Conservation (phyloP, 2,888 invertebrate species). For the Trimorus sp. region DNA sequence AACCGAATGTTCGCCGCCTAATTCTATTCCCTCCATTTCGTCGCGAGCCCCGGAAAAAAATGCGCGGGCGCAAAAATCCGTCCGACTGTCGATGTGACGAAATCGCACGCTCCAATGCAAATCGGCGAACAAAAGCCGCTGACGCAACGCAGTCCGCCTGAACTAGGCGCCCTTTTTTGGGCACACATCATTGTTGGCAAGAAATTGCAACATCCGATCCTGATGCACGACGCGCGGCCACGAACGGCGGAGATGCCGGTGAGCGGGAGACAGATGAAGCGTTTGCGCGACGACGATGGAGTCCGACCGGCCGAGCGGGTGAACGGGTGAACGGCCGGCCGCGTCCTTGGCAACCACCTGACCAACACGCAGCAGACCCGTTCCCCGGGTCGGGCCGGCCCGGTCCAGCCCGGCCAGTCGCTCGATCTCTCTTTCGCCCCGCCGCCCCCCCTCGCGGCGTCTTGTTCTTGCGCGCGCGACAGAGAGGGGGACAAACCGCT, state of each 20-base stretch:
- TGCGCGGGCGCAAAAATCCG: too few species aligned
- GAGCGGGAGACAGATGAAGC: conserved; percentile 62
- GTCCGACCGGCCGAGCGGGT: conserved; percentile 66
- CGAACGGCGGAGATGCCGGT: conserved; percentile 56
- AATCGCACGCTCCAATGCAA: too few species aligned
- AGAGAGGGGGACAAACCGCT: not conserved
- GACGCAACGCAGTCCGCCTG: too few species aligned
- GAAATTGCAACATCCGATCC: conserved; percentile 58
- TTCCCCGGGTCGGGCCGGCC: conserved; percentile 77
- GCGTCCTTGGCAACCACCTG: conserved; percentile 77
- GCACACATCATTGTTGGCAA: conserved; percentile 56
- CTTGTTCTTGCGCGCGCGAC: too few species aligned
- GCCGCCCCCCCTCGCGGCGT: not conserved
- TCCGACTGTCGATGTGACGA: too few species aligned
- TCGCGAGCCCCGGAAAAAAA: too few species aligned
- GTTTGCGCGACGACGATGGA: conserved; percentile 66
- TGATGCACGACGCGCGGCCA: conserved; percentile 51
- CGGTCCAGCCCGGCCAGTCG: conserved; percentile 77
- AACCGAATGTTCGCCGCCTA: too few species aligned
- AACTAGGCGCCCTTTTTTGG: conserved; percentile 42
- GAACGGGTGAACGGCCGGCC: conserved; percentile 75
- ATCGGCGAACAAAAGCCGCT: too few species aligned
- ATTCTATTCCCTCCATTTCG: not conserved
- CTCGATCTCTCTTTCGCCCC: conserved; percentile 16
- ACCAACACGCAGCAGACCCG: conserved; percentile 62